These are phyloP conservation scores for Actinemys pallida DNA, from an alignment of 2,113 vertebrate genomes.

Conservation along the genomic window DNA sequence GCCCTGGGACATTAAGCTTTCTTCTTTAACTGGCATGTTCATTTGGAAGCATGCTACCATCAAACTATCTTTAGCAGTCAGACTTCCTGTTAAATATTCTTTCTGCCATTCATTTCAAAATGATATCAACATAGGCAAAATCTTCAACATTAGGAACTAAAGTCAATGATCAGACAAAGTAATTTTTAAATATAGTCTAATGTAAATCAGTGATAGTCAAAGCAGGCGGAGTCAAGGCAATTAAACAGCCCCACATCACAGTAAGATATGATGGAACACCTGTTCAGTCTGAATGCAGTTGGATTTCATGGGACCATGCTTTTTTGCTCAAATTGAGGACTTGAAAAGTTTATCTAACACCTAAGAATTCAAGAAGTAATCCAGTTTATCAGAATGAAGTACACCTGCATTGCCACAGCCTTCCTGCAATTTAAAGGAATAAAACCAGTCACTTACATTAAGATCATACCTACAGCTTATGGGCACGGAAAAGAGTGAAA, in stretches of 20 bases:
- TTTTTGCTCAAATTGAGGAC: neutral
- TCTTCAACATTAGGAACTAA: neutral
- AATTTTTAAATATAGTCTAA: neutral
- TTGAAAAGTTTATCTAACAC: neutral
- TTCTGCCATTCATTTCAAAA: neutral
- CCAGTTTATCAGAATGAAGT: too few relatives aligned
- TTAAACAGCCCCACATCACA: neutral
- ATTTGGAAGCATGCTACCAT: neutral
- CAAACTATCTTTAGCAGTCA: neutral
- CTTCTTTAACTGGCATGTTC: neutral
- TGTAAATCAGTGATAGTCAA: neutral
- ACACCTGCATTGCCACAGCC: neutral
- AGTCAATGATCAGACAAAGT: neutral
- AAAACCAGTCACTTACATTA: neutral
- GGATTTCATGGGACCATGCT: neutral
- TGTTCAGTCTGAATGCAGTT: neutral
- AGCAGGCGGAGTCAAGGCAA: neutral
- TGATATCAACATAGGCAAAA: conserved; percentile 1
- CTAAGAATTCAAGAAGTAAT: neutral
- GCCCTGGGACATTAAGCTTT: neutral
- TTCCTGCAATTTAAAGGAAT: neutral
- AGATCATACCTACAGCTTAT: neutral
- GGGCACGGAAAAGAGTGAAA: neutral
- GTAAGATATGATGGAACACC: neutral
- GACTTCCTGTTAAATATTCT: neutral